phyloP scores from a whole-genome alignment of 2,888 invertebrate species.

The Macropis europaea region DNA sequence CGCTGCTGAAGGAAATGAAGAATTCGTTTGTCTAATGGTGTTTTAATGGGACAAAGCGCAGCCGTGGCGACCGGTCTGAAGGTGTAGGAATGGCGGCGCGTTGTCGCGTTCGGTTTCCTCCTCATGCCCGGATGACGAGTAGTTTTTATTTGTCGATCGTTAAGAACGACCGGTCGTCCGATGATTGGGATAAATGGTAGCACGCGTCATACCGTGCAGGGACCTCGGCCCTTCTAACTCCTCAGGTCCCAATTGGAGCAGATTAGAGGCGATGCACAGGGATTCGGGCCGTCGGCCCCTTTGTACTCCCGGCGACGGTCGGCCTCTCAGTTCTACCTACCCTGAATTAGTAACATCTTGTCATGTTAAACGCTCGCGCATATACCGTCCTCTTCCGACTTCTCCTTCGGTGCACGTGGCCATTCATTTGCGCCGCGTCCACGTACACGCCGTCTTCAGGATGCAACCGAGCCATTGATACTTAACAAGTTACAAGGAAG shows the following conservation, averaged over 20 bases:
- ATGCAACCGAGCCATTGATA: not conserved
- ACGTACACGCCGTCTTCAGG: slow-evolving; percentile 6
- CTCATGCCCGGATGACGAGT: slow-evolving; percentile 73
- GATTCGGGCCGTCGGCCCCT: slow-evolving; percentile 77
- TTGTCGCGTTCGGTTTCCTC: slow-evolving; percentile 67
- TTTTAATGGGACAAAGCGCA: slow-evolving; percentile 28
- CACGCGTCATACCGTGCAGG: slow-evolving; percentile 75
- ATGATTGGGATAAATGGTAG: slow-evolving; percentile 79
- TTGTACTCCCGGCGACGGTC: slow-evolving; percentile 70
- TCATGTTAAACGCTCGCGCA: slow-evolving; percentile 74
- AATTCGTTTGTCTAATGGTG: slow-evolving; percentile 15
- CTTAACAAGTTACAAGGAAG: not conserved
- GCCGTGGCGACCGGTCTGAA: slow-evolving; percentile 12
- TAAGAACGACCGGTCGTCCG: slow-evolving; percentile 71
- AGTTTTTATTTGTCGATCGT: slow-evolving; percentile 76
- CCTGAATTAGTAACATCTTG: slow-evolving; percentile 77
- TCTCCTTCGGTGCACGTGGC: slow-evolving; percentile 58
- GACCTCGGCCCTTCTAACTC: slow-evolving; percentile 66
- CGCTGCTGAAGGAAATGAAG: slow-evolving; percentile 11
- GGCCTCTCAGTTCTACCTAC: slow-evolving; percentile 70
- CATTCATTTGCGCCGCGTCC: slow-evolving; percentile 42
- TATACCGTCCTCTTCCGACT: slow-evolving; percentile 49
- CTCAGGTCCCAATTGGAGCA: slow-evolving; percentile 74
- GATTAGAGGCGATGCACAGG: slow-evolving; percentile 78
- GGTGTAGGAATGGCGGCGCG: slow-evolving; percentile 56